Evolutionary conservation across 2,797 vertebrate genomes (phyloP), one percentile per base, ranked within the genome.

Genomic region (Lepus oiostolus): DNA sequence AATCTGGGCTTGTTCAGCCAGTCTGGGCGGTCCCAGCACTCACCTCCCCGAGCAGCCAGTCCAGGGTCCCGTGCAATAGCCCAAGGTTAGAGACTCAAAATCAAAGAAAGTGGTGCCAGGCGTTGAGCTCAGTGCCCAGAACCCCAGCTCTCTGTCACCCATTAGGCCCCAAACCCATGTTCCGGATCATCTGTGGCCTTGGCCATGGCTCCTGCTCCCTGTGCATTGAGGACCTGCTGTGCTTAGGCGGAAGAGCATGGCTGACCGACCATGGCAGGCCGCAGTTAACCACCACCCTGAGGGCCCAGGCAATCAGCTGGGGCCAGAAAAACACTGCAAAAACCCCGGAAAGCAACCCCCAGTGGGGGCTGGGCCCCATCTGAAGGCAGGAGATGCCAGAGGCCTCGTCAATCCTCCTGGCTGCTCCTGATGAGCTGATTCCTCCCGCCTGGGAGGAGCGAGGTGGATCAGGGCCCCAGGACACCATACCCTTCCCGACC

Each of bases 281-380:
- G 19, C 16, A 28, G 60, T n/a, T 6, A 2, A 76, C 62, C 30
- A 75, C 22, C 2, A 60, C 32, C 22, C 32, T 38, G 1, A 3
- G 65, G 9, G 28, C 60, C 38, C 28, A 8, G 7, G 22, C 70
- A 38, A 70, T 74, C n/a, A 76, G 32, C 63, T 14, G 32, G 47
- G 4, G 10, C 26, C 70, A 79, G 35, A 67, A 50, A 86, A 38
- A 5, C 35, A 50, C 67, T 1, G 24, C 74, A 80, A 79, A 72
- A 71, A 60, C 22, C 16, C 28, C 67, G 9, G 24, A 76, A 14
- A 62, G 47, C 13, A 47, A 8, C 11, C 21, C 9, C n/a, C 42
- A 2, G 0, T 0, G 75, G 13, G 3, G 35, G 42, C 7, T 32
- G 0, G 14, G 68, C 22, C 75, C 88, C 22, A 1, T 17, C 7